phyloP scores from a whole-genome alignment of 2,797 vertebrate genomes.

The Hippocampus kuda region DNA sequence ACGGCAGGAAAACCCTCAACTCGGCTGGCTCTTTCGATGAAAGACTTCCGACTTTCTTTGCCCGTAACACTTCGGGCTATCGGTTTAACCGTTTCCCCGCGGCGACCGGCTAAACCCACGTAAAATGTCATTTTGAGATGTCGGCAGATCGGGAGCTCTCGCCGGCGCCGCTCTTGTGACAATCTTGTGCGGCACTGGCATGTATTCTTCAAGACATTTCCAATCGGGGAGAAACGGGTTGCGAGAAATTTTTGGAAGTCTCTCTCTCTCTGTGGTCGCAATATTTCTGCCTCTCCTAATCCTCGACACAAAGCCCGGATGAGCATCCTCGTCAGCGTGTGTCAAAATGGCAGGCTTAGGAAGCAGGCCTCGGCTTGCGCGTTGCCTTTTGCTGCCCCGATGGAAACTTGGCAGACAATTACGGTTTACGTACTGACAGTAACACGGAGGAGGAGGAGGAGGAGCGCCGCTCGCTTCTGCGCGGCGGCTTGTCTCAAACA shows the following conservation, averaged over 20 bases:
- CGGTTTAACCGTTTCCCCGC: conserved; percentile 20
- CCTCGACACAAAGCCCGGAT: conserved; percentile 67
- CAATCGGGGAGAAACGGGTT: conserved; percentile 36
- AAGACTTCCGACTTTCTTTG: conserved; percentile 26
- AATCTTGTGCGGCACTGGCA: background rate
- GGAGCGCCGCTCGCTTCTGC: conserved; percentile 27
- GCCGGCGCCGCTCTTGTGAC: conserved; percentile 1
- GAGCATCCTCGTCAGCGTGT: conserved; percentile 62
- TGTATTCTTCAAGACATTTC: background rate
- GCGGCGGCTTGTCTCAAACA: background rate
- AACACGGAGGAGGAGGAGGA: conserved; percentile 32
- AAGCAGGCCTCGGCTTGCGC: conserved; percentile 62
- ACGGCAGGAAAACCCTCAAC: conserved; percentile 43
- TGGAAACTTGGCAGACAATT: conserved; percentile 58
- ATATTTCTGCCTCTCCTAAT: conserved; percentile 61
- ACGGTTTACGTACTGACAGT: conserved; percentile 38
- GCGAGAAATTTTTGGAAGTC: conserved; percentile 28
- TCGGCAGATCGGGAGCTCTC: conserved; percentile 12
- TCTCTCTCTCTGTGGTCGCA: conserved; percentile 49
- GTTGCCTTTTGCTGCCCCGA: conserved; percentile 24
- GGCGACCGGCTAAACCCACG: conserved; percentile 12
- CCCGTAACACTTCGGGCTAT: conserved; percentile 35
- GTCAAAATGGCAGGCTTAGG: conserved; percentile 55
- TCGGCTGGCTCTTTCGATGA: conserved; percentile 44
- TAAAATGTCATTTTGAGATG: conserved; percentile 20